phyloP scores from a whole-genome alignment of 2,888 invertebrate genomes.

The Caenorhabditis drosophilae region DNA sequence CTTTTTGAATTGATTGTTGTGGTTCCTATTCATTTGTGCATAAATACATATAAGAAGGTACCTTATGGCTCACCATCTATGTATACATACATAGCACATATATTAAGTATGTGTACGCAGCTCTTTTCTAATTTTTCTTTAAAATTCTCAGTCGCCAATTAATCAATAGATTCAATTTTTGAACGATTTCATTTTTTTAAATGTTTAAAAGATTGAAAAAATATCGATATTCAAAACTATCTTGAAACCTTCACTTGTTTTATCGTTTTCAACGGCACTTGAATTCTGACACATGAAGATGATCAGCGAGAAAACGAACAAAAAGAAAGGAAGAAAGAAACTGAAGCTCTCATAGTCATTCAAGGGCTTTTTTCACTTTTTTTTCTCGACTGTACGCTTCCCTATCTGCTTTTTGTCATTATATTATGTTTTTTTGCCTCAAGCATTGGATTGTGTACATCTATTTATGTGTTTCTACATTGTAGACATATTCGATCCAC shows the following conservation, averaged over 20 bases:
- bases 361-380: neutral
- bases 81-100: too few species aligned
- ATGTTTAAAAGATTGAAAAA: too few species aligned
- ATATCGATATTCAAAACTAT: neutral
- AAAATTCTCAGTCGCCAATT: neutral
- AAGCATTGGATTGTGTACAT: too few species aligned
- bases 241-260: constrained; percentile 6
- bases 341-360: neutral
- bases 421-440: too few species aligned
- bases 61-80: too few species aligned
- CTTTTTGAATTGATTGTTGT: constrained; percentile 14
- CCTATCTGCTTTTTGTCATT: too few species aligned
- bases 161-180: neutral
- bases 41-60: too few species aligned
- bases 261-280: constrained; percentile 42
- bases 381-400: too few species aligned
- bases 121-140: constrained; percentile 1
- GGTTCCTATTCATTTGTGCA: too few species aligned
- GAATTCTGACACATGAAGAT: constrained; percentile 42
- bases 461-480: too few species aligned
- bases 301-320: constrained; percentile 11
- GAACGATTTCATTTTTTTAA: neutral
- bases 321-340: constrained; percentile 2
- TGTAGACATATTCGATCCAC: too few species aligned
- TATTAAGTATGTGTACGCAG: too few species aligned